A percentile compares a stretch with the other conserved stretches of the same genome.
Conservation (phyloP, 2,113 vertebrate genomes). For the Hemicordylus capensis region DNA sequence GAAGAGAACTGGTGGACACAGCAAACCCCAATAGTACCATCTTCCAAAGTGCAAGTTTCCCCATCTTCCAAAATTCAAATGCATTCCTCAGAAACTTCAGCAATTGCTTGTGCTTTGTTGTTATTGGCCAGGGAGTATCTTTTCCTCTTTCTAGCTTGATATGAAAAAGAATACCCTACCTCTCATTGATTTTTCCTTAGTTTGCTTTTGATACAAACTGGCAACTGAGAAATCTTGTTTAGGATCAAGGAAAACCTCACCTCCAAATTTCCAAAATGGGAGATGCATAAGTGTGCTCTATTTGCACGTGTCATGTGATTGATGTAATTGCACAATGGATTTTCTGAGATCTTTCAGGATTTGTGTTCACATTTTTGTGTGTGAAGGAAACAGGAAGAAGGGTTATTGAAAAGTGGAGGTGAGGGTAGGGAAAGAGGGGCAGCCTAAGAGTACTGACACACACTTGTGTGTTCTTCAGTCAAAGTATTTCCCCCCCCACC, state of each 20-base stretch:
- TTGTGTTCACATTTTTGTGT: background rate
- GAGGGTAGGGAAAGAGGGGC: background rate
- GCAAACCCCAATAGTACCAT: slow-evolving; percentile 7
- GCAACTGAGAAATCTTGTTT: background rate
- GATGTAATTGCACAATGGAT: background rate
- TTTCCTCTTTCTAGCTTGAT: background rate
- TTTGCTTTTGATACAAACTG: background rate
- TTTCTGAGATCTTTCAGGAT: background rate
- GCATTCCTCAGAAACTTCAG: background rate
- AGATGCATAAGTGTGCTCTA: background rate
- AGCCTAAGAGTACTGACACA: background rate
- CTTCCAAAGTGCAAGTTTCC: slow-evolving; percentile 40
- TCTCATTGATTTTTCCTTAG: background rate
- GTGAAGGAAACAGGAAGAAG: background rate
- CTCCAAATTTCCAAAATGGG: background rate
- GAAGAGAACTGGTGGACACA: background rate
- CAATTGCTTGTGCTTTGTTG: background rate
- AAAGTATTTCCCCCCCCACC: background rate
- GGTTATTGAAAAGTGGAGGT: background rate
- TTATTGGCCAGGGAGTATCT: background rate
- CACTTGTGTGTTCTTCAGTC: background rate
- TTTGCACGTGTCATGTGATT: background rate
- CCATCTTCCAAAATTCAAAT: slow-evolving; percentile 16
- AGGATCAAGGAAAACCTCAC: background rate
- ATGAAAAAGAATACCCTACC: background rate